Percentiles rank a stretch among this genome's conserved stretches.
Evolutionary conservation across 2,888 invertebrate genomes (phyloP).

Genomic region (Sicus ferrugineus): DNA sequence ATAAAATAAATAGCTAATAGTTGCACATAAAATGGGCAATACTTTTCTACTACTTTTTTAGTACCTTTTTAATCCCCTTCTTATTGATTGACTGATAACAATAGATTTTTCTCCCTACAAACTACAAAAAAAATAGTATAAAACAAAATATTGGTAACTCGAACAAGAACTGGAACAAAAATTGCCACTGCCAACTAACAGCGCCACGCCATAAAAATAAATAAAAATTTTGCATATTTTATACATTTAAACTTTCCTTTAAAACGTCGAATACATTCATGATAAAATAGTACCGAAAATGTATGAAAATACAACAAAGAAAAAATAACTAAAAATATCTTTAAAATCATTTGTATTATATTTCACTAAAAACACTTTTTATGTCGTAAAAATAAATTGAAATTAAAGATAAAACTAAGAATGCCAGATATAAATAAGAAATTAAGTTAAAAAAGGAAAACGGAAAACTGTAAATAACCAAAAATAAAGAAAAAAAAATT

Average conservation of each 20-base stretch:
- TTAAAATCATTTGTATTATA: conserved; percentile 49
- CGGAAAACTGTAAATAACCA: background rate
- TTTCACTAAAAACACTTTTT: conserved; percentile 6
- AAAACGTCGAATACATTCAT: background rate
- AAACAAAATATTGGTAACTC: no score
- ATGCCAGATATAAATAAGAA: conserved; percentile 12
- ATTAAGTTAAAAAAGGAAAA: background rate
- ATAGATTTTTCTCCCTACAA: background rate
- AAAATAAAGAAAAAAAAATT: conserved; percentile 1
- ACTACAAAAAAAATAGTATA: background rate
- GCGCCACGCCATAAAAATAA: conserved; percentile 40
- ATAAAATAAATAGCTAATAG: conserved; percentile 29
- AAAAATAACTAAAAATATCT: conserved; percentile 44
- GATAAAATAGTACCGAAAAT: background rate
- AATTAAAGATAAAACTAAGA: conserved; percentile 39
- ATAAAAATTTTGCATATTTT: conserved; percentile 28
- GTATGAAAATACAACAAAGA: background rate
- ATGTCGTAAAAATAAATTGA: conserved; percentile 1
- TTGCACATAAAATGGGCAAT: conserved; percentile 33
- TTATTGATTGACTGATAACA: conserved; percentile 31
- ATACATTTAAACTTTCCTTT: background rate
- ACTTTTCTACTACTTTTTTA: conserved; percentile 17
- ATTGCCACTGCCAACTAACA: conserved; percentile 1
- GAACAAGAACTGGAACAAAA: background rate
- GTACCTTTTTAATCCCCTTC: background rate